Evolutionary conservation across 2,797 vertebrate genomes (phyloP), one percentile per base, ranked within the genome.

Genomic region (Pelochelys cantorii): DNA sequence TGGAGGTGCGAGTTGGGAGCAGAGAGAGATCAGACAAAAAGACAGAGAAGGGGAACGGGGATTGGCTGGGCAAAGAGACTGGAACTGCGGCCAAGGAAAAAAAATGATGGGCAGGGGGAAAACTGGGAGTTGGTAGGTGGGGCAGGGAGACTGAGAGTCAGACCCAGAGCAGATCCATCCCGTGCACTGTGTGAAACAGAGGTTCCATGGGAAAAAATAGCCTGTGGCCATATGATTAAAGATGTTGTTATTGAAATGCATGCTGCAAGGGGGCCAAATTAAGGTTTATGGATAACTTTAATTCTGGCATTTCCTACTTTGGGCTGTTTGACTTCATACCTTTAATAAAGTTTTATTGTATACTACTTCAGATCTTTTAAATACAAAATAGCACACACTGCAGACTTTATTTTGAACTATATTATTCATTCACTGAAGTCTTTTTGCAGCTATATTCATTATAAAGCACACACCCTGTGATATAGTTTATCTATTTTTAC

Each of bases 381-480:
- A 74, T 22, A 48, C 23, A 86, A 95, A 95, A 94, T 85, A 94
- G 23, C 15, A 86, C 11, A 34, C 0, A 0, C 60, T 87, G 65
- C 83, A 94, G 87, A 90, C 77, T 71, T 71, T 89, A 84, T 78
- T 95, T 95, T 37, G 6, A 65, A 86, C 48, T 88, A 71, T 89
- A 79, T 10, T 25, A 23, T 57, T 89, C 93, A 7, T 84, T 92
- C 86, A 75, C 15, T 25, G 25, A 93, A 93, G 68, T 68, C 34
- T 93, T 93, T 89, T 91, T 74, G 60, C 60, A 88, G 86, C 68
- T 52, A 34, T 79, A 88, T 82, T 93, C 92, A 55, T 81, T 82
- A 85, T 22, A 84, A 89, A 89, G 81, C 54, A 83, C 54, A 83
- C 11, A 9, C 8, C 29, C 13, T 90, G 4, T 88, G 68, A 95